Conservation (phyloP, 2,888 invertebrate genomes). For the Lycia hirtaria region DNA sequence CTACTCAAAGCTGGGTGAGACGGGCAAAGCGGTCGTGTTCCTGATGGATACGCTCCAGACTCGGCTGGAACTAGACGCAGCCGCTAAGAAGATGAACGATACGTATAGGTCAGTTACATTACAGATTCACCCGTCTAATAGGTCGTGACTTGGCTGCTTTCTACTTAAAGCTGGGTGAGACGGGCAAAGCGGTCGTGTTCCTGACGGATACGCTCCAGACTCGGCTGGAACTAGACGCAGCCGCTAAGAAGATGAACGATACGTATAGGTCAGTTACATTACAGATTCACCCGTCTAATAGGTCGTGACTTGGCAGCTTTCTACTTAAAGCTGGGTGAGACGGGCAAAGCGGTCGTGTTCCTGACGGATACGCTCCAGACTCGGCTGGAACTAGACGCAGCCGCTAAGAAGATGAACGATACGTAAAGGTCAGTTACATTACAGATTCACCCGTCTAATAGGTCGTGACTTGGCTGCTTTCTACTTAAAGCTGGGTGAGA, state of each 20-base stretch:
- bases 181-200: slow-evolving; percentile 95
- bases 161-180: slow-evolving; percentile 94
- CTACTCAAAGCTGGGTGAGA: slow-evolving; percentile 94
- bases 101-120: slow-evolving; percentile 88
- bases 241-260: slow-evolving; percentile 93
- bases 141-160: slow-evolving; percentile 96
- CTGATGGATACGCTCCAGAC: slow-evolving; percentile 93
- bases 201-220: slow-evolving; percentile 94
- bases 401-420: slow-evolving; percentile 93
- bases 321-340: slow-evolving; percentile 94
- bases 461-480: slow-evolving; percentile 96
- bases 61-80: slow-evolving; percentile 92
- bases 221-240: slow-evolving; percentile 92
- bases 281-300: slow-evolving; percentile 94
- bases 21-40: slow-evolving; percentile 95
- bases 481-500: slow-evolving; percentile 94
- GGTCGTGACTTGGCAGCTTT: slow-evolving; percentile 96
- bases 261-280: slow-evolving; percentile 84
- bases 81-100: slow-evolving; percentile 93
- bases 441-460: slow-evolving; percentile 94
- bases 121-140: slow-evolving; percentile 94
- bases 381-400: slow-evolving; percentile 92
- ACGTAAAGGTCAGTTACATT: slow-evolving; percentile 88
- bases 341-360: slow-evolving; percentile 95
- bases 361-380: slow-evolving; percentile 93